Conservation (phyloP, 2,888 invertebrate genomes). For the Psococerastis gibbosa region DNA sequence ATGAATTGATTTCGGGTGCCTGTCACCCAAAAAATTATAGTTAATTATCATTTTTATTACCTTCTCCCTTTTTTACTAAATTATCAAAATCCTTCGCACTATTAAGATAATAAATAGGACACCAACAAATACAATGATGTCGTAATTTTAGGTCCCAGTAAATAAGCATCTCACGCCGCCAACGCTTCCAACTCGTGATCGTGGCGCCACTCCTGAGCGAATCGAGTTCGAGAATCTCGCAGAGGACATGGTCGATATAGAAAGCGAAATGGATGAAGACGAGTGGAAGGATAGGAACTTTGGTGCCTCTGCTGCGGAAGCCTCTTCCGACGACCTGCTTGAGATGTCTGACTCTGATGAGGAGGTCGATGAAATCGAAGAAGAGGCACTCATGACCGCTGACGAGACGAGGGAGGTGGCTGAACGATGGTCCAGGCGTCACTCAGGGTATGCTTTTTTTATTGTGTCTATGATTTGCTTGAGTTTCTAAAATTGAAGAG, state of each 20-base stretch:
- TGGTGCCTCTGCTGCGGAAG: slow-evolving; percentile 54
- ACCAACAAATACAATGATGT: too few relatives aligned
- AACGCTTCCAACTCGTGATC: slow-evolving; percentile 14
- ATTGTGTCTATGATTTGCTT: too few relatives aligned
- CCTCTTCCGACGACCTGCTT: slow-evolving; percentile 36
- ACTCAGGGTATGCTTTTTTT: too few relatives aligned
- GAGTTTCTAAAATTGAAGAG: too few relatives aligned
- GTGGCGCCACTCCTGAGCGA: slow-evolving; percentile 44
- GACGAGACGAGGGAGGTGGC: slow-evolving; percentile 49
- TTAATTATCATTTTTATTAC: too few relatives aligned
- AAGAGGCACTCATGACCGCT: slow-evolving; percentile 41
- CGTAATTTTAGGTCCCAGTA: background rate
- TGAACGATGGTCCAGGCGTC: slow-evolving; percentile 43
- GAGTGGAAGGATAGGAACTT: slow-evolving; percentile 92
- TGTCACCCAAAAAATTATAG: too few relatives aligned
- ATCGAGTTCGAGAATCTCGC: slow-evolving; percentile 61
- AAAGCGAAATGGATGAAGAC: slow-evolving; percentile 78
- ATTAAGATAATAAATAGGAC: too few relatives aligned
- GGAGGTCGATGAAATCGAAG: slow-evolving; percentile 45
- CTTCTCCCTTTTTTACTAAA: too few relatives aligned
- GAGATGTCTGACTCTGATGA: slow-evolving; percentile 29
- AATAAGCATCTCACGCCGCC: background rate
- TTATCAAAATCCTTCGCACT: too few relatives aligned
- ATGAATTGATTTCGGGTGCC: too few relatives aligned
- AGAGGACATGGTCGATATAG: slow-evolving; percentile 31